Evolutionary conservation across 2,797 vertebrate genomes (phyloP), one percentile per base, ranked within the genome.

Genomic region (Arremon aurantiirostris): DNA sequence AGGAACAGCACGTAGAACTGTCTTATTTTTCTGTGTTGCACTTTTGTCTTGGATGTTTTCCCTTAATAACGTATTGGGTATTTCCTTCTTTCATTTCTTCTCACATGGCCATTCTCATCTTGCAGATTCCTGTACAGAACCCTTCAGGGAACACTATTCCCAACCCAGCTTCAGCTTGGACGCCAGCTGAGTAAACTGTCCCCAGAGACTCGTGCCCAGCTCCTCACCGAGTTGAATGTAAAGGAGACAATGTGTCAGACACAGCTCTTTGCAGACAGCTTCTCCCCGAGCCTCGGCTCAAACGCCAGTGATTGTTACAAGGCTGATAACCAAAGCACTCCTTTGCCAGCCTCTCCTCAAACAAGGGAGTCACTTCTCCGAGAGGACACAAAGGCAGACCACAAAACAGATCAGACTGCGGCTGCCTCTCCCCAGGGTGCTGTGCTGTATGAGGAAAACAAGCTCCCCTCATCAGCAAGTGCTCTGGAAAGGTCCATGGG

Each of bases 41-140:
- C 23, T 81, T 90, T 24, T 86, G 34, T 60, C 63, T 41, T 60
- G 42, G 21, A 17, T 70, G 57, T 92, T 80, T 84, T 79, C 57
- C 68, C n/a, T 57, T 91, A 30, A 28, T 63, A 46, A 32, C 2
- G 3, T n/a, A 30, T 49, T 34, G 47, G 6, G 8, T 79, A 46
- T 35, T 85, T 94, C 39, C 30, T 55, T 63, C 68, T 85, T 68
- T 63, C 56, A 20, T 46, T 55, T 83, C 32, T 44, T 60, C 52
- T 93, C 82, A 86, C 1, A 0, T 59, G 11, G 61, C 24, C 2
- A 0, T 95, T 96, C 42, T 85, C 37, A 35, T 89, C 59, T 76
- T 89, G 91, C 97, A 99, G 99, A 96, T 99, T 99, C 97, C 98
- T 99, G 89, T 99, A 99, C 98, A 98, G 98, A 98, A 98, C 98